These are phyloP conservation scores for Halichoeres trimaculatus DNA, from an alignment of 2,113 vertebrate species.

Conservation along the genomic window DNA sequence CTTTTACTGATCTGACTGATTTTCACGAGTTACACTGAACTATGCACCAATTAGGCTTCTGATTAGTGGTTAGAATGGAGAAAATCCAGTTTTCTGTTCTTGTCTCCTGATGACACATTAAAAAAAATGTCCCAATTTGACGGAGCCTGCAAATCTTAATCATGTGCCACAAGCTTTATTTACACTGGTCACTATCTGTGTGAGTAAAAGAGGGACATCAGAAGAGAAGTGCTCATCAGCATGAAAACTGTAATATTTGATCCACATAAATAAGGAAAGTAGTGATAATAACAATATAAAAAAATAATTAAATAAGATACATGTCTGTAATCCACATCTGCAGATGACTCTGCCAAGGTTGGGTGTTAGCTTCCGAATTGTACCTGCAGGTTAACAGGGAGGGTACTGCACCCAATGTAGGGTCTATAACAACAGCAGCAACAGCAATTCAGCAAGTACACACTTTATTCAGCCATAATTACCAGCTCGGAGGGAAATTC, in stretches of 20 bases:
- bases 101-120: not conserved
- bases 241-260: not conserved
- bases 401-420: constrained; percentile 37
- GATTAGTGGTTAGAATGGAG: not conserved
- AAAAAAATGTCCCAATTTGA: not conserved
- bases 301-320: not conserved
- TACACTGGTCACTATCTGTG: not conserved
- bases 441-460: constrained; percentile 52
- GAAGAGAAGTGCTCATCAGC: not conserved
- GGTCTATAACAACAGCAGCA: constrained; percentile 56
- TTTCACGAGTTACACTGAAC: not conserved
- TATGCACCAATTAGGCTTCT: not conserved
- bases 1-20: no score
- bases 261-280: not conserved
- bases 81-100: no score
- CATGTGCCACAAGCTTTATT: not conserved
- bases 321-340: not conserved
- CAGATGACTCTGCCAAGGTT: constrained; percentile 22
- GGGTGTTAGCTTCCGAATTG: constrained; percentile 32
- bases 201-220: not conserved
- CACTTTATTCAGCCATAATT: constrained; percentile 70
- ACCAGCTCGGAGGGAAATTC: constrained; percentile 73
- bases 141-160: not conserved
- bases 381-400: constrained; percentile 37
- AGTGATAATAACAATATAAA: not conserved